Percentiles rank a stretch among this genome's conserved stretches.
These are phyloP conservation scores for Jacana jacana DNA, from an alignment of 2,113 vertebrate species.

Conservation along the genomic window DNA sequence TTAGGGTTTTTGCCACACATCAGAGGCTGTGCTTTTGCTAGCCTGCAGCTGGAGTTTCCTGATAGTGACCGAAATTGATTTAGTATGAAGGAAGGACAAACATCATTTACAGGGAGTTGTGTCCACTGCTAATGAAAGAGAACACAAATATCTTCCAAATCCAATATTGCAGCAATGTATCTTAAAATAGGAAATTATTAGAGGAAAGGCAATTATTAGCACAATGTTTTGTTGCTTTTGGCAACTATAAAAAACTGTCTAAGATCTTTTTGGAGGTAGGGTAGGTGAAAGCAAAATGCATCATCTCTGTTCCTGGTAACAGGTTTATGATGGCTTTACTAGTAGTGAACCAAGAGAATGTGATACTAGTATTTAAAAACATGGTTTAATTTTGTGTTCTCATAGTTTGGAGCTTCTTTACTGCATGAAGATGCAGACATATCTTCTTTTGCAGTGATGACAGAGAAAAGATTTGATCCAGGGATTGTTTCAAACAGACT, in stretches of 20 bases:
- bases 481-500: not conserved
- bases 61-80: not conserved
- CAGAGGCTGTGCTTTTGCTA: not conserved
- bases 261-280: not conserved
- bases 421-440: not conserved
- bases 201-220: not conserved
- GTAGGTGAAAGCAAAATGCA: not conserved
- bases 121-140: not conserved
- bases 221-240: not conserved
- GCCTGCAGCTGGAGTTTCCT: not conserved
- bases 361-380: not conserved
- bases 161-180: not conserved
- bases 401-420: not conserved
- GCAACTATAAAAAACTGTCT: not conserved
- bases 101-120: not conserved
- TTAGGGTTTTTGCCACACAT: not conserved
- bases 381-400: not conserved
- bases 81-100: not conserved
- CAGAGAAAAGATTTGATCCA: not conserved
- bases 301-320: not conserved
- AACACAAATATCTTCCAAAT: not conserved
- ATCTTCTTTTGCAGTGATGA: not conserved
- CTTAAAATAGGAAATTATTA: not conserved
- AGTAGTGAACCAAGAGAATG: not conserved
- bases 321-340: not conserved